Evolutionary conservation across 2,113 vertebrate genomes (phyloP).

Genomic region (Collichthys lucidus): DNA sequence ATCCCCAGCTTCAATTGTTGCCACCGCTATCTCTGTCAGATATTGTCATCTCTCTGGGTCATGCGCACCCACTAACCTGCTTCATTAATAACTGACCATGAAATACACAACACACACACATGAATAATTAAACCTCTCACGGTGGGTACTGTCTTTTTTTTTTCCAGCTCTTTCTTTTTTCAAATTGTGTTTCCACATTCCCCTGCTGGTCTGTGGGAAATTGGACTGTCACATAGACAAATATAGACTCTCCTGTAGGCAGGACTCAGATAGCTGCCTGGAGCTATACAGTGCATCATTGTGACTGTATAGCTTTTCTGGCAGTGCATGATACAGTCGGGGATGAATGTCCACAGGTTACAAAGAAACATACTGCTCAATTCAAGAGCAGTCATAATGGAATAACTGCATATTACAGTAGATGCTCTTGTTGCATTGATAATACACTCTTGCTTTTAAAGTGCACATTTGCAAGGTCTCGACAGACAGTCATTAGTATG

Average conservation of each 20-base stretch:
- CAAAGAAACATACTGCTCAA: background rate
- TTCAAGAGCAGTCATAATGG: conserved; percentile 27
- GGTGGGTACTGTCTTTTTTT: conserved; percentile 28
- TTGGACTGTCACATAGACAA: conserved; percentile 54
- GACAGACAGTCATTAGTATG: conserved; percentile 21
- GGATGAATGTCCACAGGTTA: conserved; percentile 40
- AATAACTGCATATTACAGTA: conserved; percentile 37
- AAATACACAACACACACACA: conserved; percentile 45
- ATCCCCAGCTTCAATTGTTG: background rate
- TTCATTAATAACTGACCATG: conserved; percentile 28
- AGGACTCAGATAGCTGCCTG: conserved; percentile 36
- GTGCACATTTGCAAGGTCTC: conserved; percentile 20
- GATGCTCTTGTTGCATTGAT: conserved; percentile 40
- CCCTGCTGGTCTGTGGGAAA: conserved; percentile 40
- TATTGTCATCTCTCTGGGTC: conserved; percentile 26
- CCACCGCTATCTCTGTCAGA: background rate
- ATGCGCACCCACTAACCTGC: conserved; percentile 33
- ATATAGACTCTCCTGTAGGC: conserved; percentile 59
- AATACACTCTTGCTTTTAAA: conserved; percentile 26
- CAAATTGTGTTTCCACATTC: conserved; percentile 28
- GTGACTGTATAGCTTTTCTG: conserved; percentile 19
- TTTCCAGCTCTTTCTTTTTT: background rate
- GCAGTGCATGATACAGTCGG: conserved; percentile 21
- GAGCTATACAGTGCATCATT: conserved; percentile 26
- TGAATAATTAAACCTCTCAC: conserved; percentile 70